Evolutionary conservation across 2,888 invertebrate species (phyloP), one percentile per base, ranked within the genome.

Genomic region (Timandra comae): DNA sequence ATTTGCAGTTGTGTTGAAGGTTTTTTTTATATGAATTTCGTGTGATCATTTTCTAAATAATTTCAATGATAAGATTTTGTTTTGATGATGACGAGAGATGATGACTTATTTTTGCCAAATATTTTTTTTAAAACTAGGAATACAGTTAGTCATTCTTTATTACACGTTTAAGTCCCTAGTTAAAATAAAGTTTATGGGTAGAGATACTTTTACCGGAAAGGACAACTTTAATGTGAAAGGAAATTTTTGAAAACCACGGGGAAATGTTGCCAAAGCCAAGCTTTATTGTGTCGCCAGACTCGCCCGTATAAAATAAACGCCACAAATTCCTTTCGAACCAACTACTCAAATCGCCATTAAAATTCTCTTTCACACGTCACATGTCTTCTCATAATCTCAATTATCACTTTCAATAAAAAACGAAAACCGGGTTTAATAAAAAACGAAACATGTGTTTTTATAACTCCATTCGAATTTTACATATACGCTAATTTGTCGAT

Each of bases 401-500:
- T 84, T 84, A 84, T 82, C 84, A 82, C 84, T 67, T 79, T 63
- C 46, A 71, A 65, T 73, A 74, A 75, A 79, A 69, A 73, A 75
- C 71, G 61, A 69, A 75, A 76, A 63, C 64, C 63, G 56, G 60
- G 46, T 43, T 35, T 26, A 21, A 41, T 41, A 59, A 69, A 72
- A 66, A 76, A 74, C 66, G 69, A 80, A 72, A 76, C 56, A 60
- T 67, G 67, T 76, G 40, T 74, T 52, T 81, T 81, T 84, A 81
- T 75, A 48, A 64, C 75, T 64, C 58, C 71, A 77, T 78, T 76
- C 74, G 75, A 73, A 72, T 79, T 84, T 84, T 84, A 85, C 84
- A 76, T 77, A 68, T 73, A 73, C 72, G 84, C 80, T 85, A 85
- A 85, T 85, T 84, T 82, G 82, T 82, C 73, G 76, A 80, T 70